Percentiles rank a stretch among this genome's conserved stretches.
Conservation (phyloP, 2,888 invertebrate genomes). For the Trilocha varians region DNA sequence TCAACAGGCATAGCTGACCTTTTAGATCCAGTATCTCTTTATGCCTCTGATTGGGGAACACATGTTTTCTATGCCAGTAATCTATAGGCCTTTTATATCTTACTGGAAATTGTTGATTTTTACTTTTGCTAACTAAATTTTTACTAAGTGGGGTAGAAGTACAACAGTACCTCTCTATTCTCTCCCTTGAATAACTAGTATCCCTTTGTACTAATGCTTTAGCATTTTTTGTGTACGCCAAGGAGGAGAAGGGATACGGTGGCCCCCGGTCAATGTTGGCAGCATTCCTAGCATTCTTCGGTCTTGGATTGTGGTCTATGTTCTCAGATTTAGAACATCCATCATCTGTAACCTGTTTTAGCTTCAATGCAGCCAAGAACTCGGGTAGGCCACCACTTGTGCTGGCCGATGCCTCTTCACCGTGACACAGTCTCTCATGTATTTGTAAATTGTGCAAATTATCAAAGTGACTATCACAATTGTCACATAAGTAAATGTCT, state of each 20-base stretch:
- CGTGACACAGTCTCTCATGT: slow-evolving; percentile 64
- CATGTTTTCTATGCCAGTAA: slow-evolving; percentile 57
- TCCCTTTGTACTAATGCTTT: slow-evolving; percentile 46
- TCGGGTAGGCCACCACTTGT: slow-evolving; percentile 42
- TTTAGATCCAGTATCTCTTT: slow-evolving; percentile 55
- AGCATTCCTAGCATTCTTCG: slow-evolving; percentile 44
- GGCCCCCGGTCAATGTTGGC: slow-evolving; percentile 53
- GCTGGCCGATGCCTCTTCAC: slow-evolving; percentile 32
- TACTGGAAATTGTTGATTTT: slow-evolving; percentile 52
- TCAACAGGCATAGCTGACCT: slow-evolving; percentile 62
- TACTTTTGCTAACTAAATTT: slow-evolving; percentile 48
- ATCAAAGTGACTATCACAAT: slow-evolving; percentile 82
- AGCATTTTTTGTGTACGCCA: slow-evolving; percentile 53
- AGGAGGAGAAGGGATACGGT: slow-evolving; percentile 64
- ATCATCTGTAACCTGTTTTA: slow-evolving; percentile 30
- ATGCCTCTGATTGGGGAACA: slow-evolving; percentile 55
- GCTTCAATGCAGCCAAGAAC: slow-evolving; percentile 53
- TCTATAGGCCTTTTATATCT: slow-evolving; percentile 59
- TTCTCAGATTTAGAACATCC: slow-evolving; percentile 15
- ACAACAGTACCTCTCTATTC: slow-evolving; percentile 61
- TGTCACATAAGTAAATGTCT: slow-evolving; percentile 83
- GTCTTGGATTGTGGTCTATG: slow-evolving; percentile 26
- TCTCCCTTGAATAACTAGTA: slow-evolving; percentile 45
- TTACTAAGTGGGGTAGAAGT: slow-evolving; percentile 37
- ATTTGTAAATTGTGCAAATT: slow-evolving; percentile 46